Base-by-base conservation (phyloP, 2,113 vertebrate species). In the Tupaia chinensis region DNA sequence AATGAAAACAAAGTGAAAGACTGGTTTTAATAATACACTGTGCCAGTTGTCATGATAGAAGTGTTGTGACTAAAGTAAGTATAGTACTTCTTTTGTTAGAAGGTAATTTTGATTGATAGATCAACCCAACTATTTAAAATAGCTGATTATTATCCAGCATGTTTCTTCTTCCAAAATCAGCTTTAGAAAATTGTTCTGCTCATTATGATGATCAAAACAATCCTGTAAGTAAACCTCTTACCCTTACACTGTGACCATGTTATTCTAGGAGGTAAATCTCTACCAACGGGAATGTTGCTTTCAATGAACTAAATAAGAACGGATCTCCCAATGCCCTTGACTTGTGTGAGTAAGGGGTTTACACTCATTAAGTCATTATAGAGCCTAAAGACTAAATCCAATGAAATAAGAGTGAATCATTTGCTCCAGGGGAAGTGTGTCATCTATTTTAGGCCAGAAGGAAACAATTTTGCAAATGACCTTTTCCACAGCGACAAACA, bases 1-100 rank as follows among this genome's bases (percentile, higher is more conserved):
- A 95, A 95, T 85, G 72, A 78, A 97, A 98, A 97, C 84, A 96
- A 97, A 98, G 96, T 72, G 56, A 91, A 97, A 98, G 89, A 14
- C 93, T 95, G 92, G 78, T 87, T 97, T 96, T 96, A 96, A 98
- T 96, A 97, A 96, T 94, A 94, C 19, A 5, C 66, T 78, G 61
- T 86, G 94, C 91, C 96, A 76, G 72, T 94, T 96, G 96, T 76
- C 93, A 58, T 87, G 96, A 96, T 9, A 76, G 86, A 97, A 98
- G 96, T 95, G 83, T 87, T 94, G 63, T 95, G 68, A 97, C 96
- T 98, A 91, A 81, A 92, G 81, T 94, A 97, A 96, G 93, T 97
- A 93, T 92, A 97, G 83, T 14, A 65, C 91, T 97, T 97, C 80
- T 96, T 97, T 96, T 88, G 90, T 92, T 96, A 95, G 96, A 97